These are phyloP conservation scores for Argentina silus DNA, from an alignment of 2,797 vertebrate genomes.

Conservation along the genomic window DNA sequence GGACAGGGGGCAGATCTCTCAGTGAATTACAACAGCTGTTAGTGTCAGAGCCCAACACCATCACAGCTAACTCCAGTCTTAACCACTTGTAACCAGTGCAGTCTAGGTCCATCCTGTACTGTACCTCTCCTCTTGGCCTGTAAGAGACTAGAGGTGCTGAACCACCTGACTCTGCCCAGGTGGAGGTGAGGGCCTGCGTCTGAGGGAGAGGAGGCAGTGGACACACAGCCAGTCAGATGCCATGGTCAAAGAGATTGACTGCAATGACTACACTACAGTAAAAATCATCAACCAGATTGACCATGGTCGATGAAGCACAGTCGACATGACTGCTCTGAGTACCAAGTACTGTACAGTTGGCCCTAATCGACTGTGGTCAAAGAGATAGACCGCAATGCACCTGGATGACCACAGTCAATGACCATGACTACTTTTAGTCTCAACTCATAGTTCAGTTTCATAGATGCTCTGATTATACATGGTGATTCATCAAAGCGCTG, in stretches of 20 bases:
- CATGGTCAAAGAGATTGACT: neutral
- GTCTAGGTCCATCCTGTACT: constrained; percentile 8
- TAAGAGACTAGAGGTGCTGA: constrained; percentile 82
- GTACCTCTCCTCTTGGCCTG: constrained; percentile 81
- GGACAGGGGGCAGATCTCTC: neutral
- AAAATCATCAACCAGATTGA: neutral
- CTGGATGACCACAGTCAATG: no score
- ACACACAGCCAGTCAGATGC: constrained; percentile 43
- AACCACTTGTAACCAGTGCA: neutral
- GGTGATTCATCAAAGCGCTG: no score
- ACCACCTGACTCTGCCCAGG: constrained; percentile 79
- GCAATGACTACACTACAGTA: neutral
- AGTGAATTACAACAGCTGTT: neutral
- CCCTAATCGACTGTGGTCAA: neutral
- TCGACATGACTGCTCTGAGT: no score
- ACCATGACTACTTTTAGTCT: no score
- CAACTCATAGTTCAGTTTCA: no score
- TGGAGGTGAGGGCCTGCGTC: constrained; percentile 74
- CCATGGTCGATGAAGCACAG: neutral
- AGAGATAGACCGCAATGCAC: no score
- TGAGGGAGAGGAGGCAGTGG: constrained; percentile 70
- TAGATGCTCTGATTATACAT: no score
- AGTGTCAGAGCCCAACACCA: neutral
- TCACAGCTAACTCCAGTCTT: neutral
- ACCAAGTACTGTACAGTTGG: neutral